Percentiles rank a stretch among this genome's conserved stretches.
These are phyloP conservation scores for Sceliomorpha sp. DNA, from an alignment of 2,888 invertebrate species.

Conservation along the genomic window DNA sequence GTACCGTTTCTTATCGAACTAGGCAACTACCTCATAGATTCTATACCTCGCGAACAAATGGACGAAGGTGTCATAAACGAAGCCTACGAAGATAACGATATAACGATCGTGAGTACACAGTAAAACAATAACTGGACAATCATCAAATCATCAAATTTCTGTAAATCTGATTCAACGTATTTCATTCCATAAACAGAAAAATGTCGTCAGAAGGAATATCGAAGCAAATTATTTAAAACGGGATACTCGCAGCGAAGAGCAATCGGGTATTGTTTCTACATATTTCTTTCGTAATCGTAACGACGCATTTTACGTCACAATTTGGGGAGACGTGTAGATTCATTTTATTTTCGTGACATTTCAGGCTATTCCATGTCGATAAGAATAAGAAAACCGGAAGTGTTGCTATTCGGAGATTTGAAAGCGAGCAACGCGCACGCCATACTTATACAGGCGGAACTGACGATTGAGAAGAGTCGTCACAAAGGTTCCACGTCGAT, in stretches of 20 bases:
- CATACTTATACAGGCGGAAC: conserved; percentile 86
- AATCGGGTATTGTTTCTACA: conserved; percentile 74
- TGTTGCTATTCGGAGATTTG: conserved; percentile 87
- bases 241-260: conserved; percentile 65
- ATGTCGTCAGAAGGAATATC: conserved; percentile 46
- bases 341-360: no score
- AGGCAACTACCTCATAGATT: conserved; percentile 84
- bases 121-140: conserved; percentile 43
- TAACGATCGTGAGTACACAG: conserved; percentile 44
- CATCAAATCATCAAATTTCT: conserved; percentile 25
- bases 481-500: conserved; percentile 85
- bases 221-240: conserved; percentile 47
- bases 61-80: conserved; percentile 87
- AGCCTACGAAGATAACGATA: conserved; percentile 85
- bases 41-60: conserved; percentile 82
- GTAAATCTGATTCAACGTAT: neutral
- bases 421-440: conserved; percentile 84
- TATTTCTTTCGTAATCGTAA: neutral
- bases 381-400: conserved; percentile 88
- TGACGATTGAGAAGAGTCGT: conserved; percentile 86
- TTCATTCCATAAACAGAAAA: conserved; percentile 38
- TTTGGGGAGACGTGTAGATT: no score
- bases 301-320: no score
- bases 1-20: conserved; percentile 86
- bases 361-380: conserved; percentile 86